Base-by-base conservation (phyloP, 2,797 vertebrate genomes). In the Acipenser ruthenus region DNA sequence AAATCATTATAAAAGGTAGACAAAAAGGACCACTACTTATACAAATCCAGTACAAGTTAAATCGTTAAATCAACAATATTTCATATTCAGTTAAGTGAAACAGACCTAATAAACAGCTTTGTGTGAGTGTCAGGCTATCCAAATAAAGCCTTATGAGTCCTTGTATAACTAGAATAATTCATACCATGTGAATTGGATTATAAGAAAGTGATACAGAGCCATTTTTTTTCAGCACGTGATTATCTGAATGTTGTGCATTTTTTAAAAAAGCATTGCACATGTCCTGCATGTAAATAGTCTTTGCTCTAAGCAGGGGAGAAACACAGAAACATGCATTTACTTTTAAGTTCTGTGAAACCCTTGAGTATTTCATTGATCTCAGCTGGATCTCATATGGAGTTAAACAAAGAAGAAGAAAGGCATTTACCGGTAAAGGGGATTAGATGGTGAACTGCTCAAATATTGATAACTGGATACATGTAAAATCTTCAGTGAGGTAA, bases 351-450 rank as follows among this genome's bases (percentile, higher is more conserved):
- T 10, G 23, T 55, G n/a, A 66, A 66, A 49, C 65, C 64, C 65
- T 49, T 13, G 65, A 66, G 65, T 13, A 59, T n/a, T 55, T 49
- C n/a, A 66, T 49, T 66, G 65, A 66, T 66, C 55, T 66, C 55
- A 58, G 50, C 37, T 59, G 55, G 37, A n/a, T 53, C n/a, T 49
- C 23, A 18, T 49, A 56, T 49, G 48, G 8, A 23, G 11, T 23
- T 66, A 59, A 59, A 37, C 9, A 66, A 59, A 49, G n/a, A 66
- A 11, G 37, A 49, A 59, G 65, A 66, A 66, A 47, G 18, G 10
- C 11, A 10, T 18, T 15, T 64, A 65, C 50, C 6, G 55, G 37
- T 49, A 66, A 48, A 37, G 59, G 8, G 11, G 64, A 59, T 10
- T 49, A 13, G 47, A 59, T 59, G n/a, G 37, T 11, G 15, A 66